Evolutionary conservation across 2,797 vertebrate genomes (phyloP).

Genomic region (Percopsis omiscomaycus): DNA sequence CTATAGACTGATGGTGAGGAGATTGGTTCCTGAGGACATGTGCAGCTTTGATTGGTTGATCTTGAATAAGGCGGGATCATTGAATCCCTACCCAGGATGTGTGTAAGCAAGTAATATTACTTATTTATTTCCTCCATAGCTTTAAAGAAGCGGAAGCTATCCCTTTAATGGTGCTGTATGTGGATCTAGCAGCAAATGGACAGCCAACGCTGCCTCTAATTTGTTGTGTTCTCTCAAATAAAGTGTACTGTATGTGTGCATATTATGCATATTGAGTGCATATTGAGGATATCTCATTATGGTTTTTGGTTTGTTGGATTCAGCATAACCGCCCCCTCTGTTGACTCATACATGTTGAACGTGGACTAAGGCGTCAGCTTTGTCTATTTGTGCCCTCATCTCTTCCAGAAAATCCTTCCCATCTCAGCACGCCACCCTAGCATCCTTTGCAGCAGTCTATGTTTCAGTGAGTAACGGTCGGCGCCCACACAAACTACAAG

Average conservation of each 20-base stretch:
- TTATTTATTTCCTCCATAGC: too few relatives aligned
- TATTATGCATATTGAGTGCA: not conserved
- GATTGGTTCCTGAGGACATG: too few relatives aligned
- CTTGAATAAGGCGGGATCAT: too few relatives aligned
- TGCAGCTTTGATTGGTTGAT: too few relatives aligned
- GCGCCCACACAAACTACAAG: slow-evolving; percentile 18
- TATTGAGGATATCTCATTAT: slow-evolving; percentile 10
- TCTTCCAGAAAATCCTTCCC: slow-evolving; percentile 96
- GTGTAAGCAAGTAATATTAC: too few relatives aligned
- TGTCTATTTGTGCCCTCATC: slow-evolving; percentile 65
- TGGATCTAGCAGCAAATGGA: not conserved
- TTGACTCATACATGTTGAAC: slow-evolving; percentile 14
- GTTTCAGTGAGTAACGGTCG: slow-evolving; percentile 89
- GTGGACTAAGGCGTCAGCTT: slow-evolving; percentile 31
- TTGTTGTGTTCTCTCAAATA: not conserved
- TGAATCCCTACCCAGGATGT: too few relatives aligned
- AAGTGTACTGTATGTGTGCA: not conserved
- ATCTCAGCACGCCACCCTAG: slow-evolving; percentile 95
- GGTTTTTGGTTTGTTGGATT: not conserved
- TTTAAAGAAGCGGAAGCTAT: too few relatives aligned
- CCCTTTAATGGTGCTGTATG: not conserved
- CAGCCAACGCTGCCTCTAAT: not conserved
- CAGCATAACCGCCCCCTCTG: slow-evolving; percentile 1
- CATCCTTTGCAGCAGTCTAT: slow-evolving; percentile 96
- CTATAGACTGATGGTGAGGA: too few relatives aligned